Percentiles rank a stretch among this genome's conserved stretches.
Conservation (phyloP, 2,888 invertebrate species). For the Thymelicus sylvestris region DNA sequence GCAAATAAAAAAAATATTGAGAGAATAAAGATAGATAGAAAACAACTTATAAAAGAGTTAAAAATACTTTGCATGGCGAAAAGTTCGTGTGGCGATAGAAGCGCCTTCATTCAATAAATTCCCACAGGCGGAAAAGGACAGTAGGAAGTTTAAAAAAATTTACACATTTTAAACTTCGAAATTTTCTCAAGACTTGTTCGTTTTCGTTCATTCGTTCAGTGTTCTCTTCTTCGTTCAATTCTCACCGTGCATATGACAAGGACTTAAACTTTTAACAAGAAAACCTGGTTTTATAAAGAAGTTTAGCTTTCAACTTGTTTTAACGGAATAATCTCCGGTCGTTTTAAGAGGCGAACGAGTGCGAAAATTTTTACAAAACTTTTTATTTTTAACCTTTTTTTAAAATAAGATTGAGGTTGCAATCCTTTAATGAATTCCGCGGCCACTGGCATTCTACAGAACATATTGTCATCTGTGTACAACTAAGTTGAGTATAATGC, state of each 20-base stretch:
- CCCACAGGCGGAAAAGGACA: neutral
- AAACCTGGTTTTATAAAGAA: conserved; percentile 20
- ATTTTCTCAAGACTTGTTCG: conserved; percentile 1
- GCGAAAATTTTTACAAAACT: conserved; percentile 1
- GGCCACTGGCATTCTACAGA: neutral
- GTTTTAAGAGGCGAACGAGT: conserved; percentile 6
- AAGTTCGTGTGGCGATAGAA: too few species aligned
- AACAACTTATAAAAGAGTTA: too few species aligned
- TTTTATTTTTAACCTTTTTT: neutral
- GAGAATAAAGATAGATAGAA: too few species aligned
- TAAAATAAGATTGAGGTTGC: neutral
- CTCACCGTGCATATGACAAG: conserved; percentile 13
- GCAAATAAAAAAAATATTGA: too few species aligned
- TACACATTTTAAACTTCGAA: conserved; percentile 4
- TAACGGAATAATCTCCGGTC: conserved; percentile 38
- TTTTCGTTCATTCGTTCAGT: conserved; percentile 10
- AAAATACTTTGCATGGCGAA: too few species aligned
- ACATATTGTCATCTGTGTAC: too few species aligned
- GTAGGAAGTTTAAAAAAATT: conserved; percentile 7
- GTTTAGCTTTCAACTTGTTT: conserved; percentile 26
- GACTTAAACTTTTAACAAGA: conserved; percentile 19
- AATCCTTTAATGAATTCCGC: neutral
- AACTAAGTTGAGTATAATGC: too few species aligned
- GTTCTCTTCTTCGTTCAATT: conserved; percentile 7
- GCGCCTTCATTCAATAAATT: neutral